Percentiles rank a stretch among this genome's conserved stretches.
Evolutionary conservation across 2,888 invertebrate species (phyloP).

Genomic region (Epiblema foenella): DNA sequence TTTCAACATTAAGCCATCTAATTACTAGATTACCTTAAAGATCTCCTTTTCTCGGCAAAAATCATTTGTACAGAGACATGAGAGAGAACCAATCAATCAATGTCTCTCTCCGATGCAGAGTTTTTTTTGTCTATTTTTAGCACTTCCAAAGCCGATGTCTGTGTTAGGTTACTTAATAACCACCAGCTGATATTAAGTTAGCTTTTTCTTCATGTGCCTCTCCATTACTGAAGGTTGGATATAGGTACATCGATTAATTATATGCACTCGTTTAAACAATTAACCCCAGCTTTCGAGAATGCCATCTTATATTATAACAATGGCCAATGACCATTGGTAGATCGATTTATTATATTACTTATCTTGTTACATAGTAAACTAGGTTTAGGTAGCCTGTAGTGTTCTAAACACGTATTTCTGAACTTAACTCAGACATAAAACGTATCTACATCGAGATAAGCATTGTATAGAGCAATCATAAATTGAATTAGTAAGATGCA

Average conservation of each 20-base stretch:
- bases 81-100: slow-evolving; percentile 46
- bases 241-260: too few relatives aligned
- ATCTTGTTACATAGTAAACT: not conserved
- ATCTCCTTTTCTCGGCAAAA: slow-evolving; percentile 6
- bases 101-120: slow-evolving; percentile 45
- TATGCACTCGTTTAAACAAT: too few relatives aligned
- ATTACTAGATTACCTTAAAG: not conserved
- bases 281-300: too few relatives aligned
- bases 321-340: not conserved
- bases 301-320: too few relatives aligned
- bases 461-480: not conserved
- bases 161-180: slow-evolving; percentile 51
- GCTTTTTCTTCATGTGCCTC: too few relatives aligned
- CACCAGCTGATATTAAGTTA: slow-evolving; percentile 16
- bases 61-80: slow-evolving; percentile 10
- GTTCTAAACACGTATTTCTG: not conserved
- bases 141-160: slow-evolving; percentile 47
- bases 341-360: not conserved
- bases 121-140: slow-evolving; percentile 45
- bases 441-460: not conserved
- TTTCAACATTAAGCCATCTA: not conserved
- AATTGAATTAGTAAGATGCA: slow-evolving; percentile 7
- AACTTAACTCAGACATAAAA: not conserved
- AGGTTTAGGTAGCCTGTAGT: too few relatives aligned
- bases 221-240: too few relatives aligned